Base-by-base conservation (phyloP, 2,113 vertebrate genomes). In the Tricholaema leucomelas region DNA sequence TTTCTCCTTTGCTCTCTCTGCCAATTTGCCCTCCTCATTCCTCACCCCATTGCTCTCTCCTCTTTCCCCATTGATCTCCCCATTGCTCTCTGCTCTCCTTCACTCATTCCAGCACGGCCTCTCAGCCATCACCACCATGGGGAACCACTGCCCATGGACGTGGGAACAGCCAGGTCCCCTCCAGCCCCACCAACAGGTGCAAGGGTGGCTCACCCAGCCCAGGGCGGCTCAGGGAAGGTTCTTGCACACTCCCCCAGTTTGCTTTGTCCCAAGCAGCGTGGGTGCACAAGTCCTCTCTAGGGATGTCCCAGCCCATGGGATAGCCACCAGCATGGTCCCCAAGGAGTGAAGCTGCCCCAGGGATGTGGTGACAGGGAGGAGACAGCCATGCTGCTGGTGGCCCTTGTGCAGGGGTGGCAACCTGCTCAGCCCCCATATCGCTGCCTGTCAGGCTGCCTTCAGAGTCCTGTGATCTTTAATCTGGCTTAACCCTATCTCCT, bases 61-160 rank as follows among this genome's bases (percentile, higher is more conserved):
- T n/a, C 30, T n/a, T 27, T 54, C 35, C 14, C 19, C 46, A 8
- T 13, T 15, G 5, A 18, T 27, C 55, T 6, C 12, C 27, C 15
- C 5, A n/a, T n/a, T n/a, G n/a, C 40, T 31, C 55, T 28, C 12
- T 35, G 6, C 24, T 17, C 4, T 6, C n/a, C 54, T n/a, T 1
- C 14, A 19, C 64, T 60, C 2, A 1, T 16, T 46, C 73, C 1
- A 0, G 40, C 7, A 0, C 2, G 0, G 40, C 50, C 0, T 1
- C 50, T 73, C 65, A n/a, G 30, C 82, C 4, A 2, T n/a, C 74
- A 9, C 52, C n/a, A 9, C 80, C 67, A 2, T 2, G 24, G 81
- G 83, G 28, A 83, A 24, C 4, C 0, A 1, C 56, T 50, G 28
- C 66, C 38, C 55, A 2, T 1, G 36, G n/a, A 40, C 38, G 2